These are phyloP conservation scores for Coracias cyanogaster DNA, from an alignment of 2,797 vertebrate genomes.

Conservation along the genomic window DNA sequence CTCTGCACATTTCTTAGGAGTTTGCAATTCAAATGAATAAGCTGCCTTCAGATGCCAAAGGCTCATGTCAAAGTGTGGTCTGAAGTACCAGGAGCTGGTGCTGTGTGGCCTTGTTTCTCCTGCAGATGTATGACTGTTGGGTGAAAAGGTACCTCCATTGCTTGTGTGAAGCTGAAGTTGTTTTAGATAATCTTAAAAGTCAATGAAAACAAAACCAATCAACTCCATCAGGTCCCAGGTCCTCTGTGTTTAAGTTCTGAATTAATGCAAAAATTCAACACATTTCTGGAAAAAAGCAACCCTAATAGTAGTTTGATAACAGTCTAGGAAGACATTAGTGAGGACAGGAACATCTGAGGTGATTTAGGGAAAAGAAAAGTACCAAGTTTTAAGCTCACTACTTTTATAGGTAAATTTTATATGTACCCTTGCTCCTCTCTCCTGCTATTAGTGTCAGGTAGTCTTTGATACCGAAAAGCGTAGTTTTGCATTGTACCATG, in stretches of 20 bases:
- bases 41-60: neutral
- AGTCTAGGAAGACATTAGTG: neutral
- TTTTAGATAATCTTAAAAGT: neutral
- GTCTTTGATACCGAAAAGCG: neutral
- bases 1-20: neutral
- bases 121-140: neutral
- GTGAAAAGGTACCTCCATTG: neutral
- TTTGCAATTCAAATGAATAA: neutral
- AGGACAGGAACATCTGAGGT: neutral
- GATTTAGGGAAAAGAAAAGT: neutral
- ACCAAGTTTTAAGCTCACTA: neutral
- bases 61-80: neutral
- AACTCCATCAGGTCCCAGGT: neutral
- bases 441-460: neutral
- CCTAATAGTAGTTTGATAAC: neutral
- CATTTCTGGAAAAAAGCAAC: neutral
- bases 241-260: neutral
- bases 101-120: neutral
- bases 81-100: neutral
- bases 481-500: rapidly evolving
- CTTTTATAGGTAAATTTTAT: neutral
- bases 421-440: neutral
- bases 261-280: neutral
- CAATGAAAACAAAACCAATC: neutral
- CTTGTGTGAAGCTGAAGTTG: neutral